Percentiles rank a stretch among this genome's conserved stretches.
These are phyloP conservation scores for Ophthalmolycus amberensis DNA, from an alignment of 2,113 vertebrate genomes.

Conservation along the genomic window DNA sequence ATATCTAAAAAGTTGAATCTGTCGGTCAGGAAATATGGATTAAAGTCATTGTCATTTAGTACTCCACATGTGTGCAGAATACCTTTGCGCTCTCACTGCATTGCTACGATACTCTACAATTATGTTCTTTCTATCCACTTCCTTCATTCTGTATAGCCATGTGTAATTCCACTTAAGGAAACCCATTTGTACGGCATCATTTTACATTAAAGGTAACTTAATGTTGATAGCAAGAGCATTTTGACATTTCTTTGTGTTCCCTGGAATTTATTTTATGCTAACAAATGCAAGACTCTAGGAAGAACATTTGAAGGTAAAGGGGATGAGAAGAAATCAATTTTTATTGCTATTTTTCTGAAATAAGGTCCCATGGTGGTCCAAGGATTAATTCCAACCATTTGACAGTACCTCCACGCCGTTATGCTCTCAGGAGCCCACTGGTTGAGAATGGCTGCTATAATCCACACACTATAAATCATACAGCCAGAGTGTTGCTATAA, in stretches of 20 bases:
- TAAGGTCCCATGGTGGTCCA: neutral
- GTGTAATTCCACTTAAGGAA: slow-evolving; percentile 19
- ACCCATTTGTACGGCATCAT: slow-evolving; percentile 48
- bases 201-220: slow-evolving; percentile 69
- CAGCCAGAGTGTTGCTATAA: neutral
- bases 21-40: slow-evolving; percentile 6
- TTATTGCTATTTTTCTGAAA: neutral
- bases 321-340: neutral
- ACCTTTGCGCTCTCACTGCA: neutral
- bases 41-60: slow-evolving; percentile 8
- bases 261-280: neutral
- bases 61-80: slow-evolving; percentile 2
- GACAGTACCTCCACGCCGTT: too few relatives aligned
- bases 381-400: too few relatives aligned
- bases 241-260: slow-evolving; percentile 15
- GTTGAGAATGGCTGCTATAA: neutral
- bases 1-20: neutral
- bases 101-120: neutral
- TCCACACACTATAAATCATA: neutral
- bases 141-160: slow-evolving; percentile 28
- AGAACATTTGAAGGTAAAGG: neutral
- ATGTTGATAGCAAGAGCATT: slow-evolving; percentile 16
- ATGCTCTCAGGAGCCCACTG: too few relatives aligned
- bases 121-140: neutral
- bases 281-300: neutral